phyloP scores from a whole-genome alignment of 2,888 invertebrate genomes.

The Thumatha senex region DNA sequence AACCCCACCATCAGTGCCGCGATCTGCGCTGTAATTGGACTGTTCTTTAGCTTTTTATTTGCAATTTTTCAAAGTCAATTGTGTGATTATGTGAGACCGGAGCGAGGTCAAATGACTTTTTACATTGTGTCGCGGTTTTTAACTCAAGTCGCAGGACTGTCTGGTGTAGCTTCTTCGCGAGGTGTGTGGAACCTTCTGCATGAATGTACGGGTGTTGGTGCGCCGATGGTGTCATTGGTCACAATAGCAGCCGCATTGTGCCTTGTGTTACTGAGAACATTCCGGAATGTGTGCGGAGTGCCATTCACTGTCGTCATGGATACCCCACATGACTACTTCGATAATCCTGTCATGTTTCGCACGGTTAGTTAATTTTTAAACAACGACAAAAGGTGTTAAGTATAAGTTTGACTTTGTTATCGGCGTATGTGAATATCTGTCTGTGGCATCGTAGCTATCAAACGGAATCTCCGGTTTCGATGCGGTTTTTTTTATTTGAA shows the following conservation, averaged over 20 bases:
- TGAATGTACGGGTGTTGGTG: conserved; percentile 85
- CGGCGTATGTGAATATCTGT: too few relatives aligned
- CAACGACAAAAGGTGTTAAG: too few relatives aligned
- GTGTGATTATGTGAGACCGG: conserved; percentile 83
- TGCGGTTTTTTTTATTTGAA: too few relatives aligned
- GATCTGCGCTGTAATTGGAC: conserved; percentile 87
- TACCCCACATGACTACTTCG: conserved; percentile 90
- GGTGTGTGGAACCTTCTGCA: conserved; percentile 92
- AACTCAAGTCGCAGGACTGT: conserved; percentile 89
- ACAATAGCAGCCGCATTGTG: conserved; percentile 86
- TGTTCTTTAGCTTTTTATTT: conserved; percentile 87
- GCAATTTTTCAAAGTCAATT: conserved; percentile 87
- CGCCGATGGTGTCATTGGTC: conserved; percentile 84
- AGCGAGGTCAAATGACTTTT: conserved; percentile 86
- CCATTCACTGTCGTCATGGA: conserved; percentile 92
- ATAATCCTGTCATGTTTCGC: conserved; percentile 93
- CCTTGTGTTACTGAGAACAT: conserved; percentile 86
- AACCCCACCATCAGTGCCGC: conserved; percentile 85
- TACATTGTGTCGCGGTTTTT: conserved; percentile 88
- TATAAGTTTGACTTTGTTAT: too few relatives aligned
- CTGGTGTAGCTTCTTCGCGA: conserved; percentile 94
- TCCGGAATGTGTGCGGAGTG: conserved; percentile 91
- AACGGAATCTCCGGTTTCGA: too few relatives aligned
- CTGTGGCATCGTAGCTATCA: too few relatives aligned
- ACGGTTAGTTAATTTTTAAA: conserved; percentile 85